Evolutionary conservation across 2,888 invertebrate genomes (phyloP).

Genomic region (Mythimna lalbum): DNA sequence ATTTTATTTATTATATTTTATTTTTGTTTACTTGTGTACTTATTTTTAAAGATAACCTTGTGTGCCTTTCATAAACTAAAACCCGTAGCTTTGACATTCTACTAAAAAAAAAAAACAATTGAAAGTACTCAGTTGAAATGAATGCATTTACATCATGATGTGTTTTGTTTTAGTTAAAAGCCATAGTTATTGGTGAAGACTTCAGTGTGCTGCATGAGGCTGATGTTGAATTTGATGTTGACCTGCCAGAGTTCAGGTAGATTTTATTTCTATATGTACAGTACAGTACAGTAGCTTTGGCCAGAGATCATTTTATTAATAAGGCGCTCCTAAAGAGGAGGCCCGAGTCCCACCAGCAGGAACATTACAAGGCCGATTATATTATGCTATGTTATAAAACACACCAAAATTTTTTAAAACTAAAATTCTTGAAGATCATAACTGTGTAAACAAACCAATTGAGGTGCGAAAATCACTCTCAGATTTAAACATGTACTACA

Average conservation of each 20-base stretch:
- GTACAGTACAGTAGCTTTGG: too few relatives aligned
- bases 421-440: too few relatives aligned
- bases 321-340: too few relatives aligned
- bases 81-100: background rate
- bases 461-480: too few relatives aligned
- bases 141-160: background rate
- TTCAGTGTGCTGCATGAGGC: slow-evolving; percentile 94
- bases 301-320: too few relatives aligned
- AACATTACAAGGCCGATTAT: too few relatives aligned
- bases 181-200: slow-evolving; percentile 94
- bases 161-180: slow-evolving; percentile 94
- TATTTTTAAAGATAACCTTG: background rate
- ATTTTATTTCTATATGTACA: too few relatives aligned
- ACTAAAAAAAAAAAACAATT: background rate
- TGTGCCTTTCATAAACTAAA: background rate
- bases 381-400: too few relatives aligned
- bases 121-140: background rate
- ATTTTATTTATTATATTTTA: background rate
- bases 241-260: slow-evolving; percentile 97
- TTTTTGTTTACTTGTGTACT: background rate
- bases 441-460: too few relatives aligned
- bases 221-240: slow-evolving; percentile 97
- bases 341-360: too few relatives aligned
- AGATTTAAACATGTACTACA: too few relatives aligned
- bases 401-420: too few relatives aligned